These are phyloP conservation scores for Podiceps cristatus DNA, from an alignment of 2,113 vertebrate species.

Conservation along the genomic window DNA sequence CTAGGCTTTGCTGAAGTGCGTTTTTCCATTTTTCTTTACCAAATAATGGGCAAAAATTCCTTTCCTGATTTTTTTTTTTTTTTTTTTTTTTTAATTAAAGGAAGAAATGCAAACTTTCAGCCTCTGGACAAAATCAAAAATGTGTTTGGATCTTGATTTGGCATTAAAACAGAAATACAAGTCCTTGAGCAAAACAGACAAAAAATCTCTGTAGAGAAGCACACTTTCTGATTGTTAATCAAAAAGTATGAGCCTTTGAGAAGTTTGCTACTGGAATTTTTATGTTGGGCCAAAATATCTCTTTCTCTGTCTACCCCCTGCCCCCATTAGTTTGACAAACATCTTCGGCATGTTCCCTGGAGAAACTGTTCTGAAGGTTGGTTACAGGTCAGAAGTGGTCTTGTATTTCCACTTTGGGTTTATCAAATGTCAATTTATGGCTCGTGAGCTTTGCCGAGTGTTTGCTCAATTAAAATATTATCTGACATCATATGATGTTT, in stretches of 20 bases:
- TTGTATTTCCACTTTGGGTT: constrained; percentile 18
- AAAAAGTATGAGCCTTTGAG: fast-evolving
- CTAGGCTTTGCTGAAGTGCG: not conserved
- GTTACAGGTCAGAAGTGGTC: not conserved
- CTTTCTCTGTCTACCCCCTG: no score
- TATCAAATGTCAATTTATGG: not conserved
- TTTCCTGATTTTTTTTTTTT: not conserved
- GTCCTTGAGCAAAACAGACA: not conserved
- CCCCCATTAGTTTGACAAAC: not conserved
- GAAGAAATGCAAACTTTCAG: not conserved
- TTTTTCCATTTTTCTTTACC: not conserved
- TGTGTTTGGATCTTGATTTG: not conserved
- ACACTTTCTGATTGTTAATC: not conserved
- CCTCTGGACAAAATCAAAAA: not conserved
- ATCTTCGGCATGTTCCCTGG: not conserved
- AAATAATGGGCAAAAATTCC: not conserved
- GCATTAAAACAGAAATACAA: not conserved
- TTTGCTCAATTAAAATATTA: not conserved
- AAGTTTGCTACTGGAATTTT: not conserved
- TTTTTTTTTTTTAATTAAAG: not conserved
- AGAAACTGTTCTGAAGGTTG: not conserved
- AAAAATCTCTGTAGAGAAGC: not conserved
- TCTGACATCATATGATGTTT: not conserved
- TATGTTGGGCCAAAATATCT: not conserved
- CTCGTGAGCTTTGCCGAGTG: not conserved